Percentiles rank a stretch among this genome's conserved stretches.
phyloP scores from a whole-genome alignment of 2,888 invertebrate species.

The Oegoconia quadripuncta region DNA sequence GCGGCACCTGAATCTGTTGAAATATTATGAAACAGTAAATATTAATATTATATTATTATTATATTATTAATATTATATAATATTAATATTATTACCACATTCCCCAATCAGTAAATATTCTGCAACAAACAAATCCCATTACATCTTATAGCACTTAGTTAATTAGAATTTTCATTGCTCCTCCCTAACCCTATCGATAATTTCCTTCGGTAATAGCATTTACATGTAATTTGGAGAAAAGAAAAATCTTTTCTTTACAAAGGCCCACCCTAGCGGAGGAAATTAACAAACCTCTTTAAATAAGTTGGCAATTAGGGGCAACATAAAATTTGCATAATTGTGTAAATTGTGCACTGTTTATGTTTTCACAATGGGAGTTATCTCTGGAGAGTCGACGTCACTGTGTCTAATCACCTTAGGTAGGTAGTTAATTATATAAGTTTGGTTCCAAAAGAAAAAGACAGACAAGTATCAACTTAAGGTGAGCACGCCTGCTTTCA shows the following conservation, averaged over 20 bases:
- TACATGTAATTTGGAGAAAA: conserved; percentile 63
- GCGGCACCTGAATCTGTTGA: no score
- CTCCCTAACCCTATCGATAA: conserved; percentile 53
- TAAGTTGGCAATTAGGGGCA: conserved; percentile 77
- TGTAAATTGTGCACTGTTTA: conserved; percentile 70
- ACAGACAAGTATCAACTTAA: no score
- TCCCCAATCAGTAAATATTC: no score
- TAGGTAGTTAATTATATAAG: no score
- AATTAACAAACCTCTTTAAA: conserved; percentile 75
- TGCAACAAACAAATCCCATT: conserved; percentile 7
- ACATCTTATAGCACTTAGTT: conserved; percentile 22
- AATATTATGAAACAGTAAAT: no score
- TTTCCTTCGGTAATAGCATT: conserved; percentile 58
- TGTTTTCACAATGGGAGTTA: conserved; percentile 45
- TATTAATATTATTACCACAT: no score
- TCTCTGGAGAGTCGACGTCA: not conserved
- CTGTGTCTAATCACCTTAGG: conserved; percentile 1
- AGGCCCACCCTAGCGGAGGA: conserved; percentile 39
- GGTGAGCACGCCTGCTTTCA: no score
- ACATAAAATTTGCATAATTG: conserved; percentile 77
- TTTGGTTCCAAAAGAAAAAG: not conserved
- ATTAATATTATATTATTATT: no score
- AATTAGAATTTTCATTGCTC: conserved; percentile 49
- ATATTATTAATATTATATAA: no score
- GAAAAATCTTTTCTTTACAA: conserved; percentile 17